A percentile compares a stretch with the other conserved stretches of the same genome.
These are phyloP conservation scores for Morbakka virulenta DNA, from an alignment of 30 jellyfish, hydroid and myxozoan genomes.

Conservation along the genomic window DNA sequence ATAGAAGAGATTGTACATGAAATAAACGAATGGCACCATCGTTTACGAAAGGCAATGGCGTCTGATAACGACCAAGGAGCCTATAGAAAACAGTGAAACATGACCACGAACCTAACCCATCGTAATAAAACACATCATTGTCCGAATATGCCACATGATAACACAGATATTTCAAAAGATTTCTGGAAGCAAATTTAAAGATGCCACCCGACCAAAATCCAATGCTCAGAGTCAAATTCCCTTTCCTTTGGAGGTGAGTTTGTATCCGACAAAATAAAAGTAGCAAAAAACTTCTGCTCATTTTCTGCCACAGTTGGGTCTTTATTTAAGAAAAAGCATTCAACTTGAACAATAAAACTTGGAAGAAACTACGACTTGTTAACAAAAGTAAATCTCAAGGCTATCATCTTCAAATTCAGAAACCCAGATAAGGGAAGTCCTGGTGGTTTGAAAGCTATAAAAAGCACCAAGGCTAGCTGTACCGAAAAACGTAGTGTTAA, in stretches of 20 bases:
- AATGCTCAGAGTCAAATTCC: conserved; percentile 21
- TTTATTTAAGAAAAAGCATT: not conserved
- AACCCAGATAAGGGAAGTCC: conserved; percentile 22
- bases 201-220: conserved; percentile 49
- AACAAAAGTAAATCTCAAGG: conserved; percentile 4
- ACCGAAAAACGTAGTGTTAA: conserved; percentile 32
- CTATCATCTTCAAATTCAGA: conserved; percentile 24
- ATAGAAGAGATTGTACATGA: conserved; percentile 32
- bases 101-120: conserved; percentile 41
- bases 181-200: conserved; percentile 49
- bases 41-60: conserved; percentile 25
- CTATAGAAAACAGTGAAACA: conserved; percentile 36
- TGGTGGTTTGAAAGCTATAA: conserved; percentile 19
- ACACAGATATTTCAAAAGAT: conserved; percentile 24
- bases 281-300: too few species aligned
- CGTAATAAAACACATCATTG: conserved; percentile 57
- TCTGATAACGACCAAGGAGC: conserved; percentile 10
- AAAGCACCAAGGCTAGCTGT: conserved; percentile 40
- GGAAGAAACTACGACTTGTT: conserved; percentile 29
- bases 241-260: conserved; percentile 4
- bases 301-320: too few species aligned
- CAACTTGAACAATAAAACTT: not conserved
- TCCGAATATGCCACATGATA: conserved; percentile 33
- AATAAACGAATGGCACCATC: conserved; percentile 37
- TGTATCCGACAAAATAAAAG: too few species aligned